Evolutionary conservation across 2,888 invertebrate genomes (phyloP).

Genomic region (Dolichopus griseipennis): DNA sequence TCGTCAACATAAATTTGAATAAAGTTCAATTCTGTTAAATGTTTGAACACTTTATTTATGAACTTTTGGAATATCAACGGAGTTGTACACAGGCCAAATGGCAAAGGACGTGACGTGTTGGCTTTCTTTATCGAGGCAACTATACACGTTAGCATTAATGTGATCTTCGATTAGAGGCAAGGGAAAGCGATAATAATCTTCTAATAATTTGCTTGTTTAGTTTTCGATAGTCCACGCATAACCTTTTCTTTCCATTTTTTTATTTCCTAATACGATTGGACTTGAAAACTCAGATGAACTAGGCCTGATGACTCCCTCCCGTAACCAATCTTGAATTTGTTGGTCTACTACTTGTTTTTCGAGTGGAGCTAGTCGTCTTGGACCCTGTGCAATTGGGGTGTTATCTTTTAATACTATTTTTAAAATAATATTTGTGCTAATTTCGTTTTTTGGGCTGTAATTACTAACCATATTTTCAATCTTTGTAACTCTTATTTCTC

Average conservation of each 20-base stretch:
- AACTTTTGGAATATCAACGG: slow-evolving; percentile 17
- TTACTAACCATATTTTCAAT: background rate
- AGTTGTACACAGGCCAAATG: slow-evolving; percentile 17
- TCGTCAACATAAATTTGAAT: slow-evolving; percentile 23
- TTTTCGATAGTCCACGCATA: slow-evolving; percentile 4
- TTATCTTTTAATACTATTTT: background rate
- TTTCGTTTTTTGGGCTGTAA: background rate
- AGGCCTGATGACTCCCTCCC: background rate
- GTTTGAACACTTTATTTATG: slow-evolving; percentile 16
- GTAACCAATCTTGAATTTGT: background rate
- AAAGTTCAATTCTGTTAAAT: slow-evolving; percentile 17
- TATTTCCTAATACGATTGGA: background rate
- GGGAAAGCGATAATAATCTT: background rate
- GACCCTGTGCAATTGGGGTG: background rate
- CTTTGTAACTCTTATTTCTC: background rate
- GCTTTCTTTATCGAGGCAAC: slow-evolving; percentile 16
- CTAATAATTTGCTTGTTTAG: background rate
- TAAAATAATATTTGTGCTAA: background rate
- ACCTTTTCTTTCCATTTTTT: background rate
- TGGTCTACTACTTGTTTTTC: background rate
- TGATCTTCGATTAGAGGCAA: slow-evolving; percentile 19
- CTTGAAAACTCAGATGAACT: background rate
- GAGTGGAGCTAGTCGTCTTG: background rate
- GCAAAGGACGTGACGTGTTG: slow-evolving; percentile 15
- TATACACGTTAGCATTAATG: slow-evolving; percentile 14